phyloP scores from a whole-genome alignment of 2,888 invertebrate species.

The Dicroscelio sp. region DNA sequence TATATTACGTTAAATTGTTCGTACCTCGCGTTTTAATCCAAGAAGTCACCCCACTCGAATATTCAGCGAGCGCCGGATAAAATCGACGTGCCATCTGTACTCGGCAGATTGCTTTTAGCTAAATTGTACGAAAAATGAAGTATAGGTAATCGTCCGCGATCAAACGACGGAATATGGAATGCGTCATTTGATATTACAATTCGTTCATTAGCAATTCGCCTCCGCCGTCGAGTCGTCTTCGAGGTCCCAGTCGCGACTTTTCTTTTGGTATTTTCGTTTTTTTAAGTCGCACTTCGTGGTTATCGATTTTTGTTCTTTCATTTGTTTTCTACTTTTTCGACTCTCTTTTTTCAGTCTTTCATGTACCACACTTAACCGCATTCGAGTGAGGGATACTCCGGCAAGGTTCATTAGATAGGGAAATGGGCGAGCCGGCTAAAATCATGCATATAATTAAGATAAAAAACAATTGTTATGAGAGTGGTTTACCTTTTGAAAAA shows the following conservation, averaged over 20 bases:
- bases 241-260: neutral
- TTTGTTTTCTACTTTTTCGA: neutral
- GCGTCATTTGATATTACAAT: conserved; percentile 66
- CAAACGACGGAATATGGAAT: conserved; percentile 56
- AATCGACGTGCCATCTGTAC: conserved; percentile 66
- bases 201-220: conserved; percentile 65
- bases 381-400: neutral
- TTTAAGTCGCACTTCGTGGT: conserved; percentile 19
- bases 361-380: neutral
- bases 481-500: conserved; percentile 42
- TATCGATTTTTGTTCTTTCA: too few species aligned
- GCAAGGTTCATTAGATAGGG: conserved; percentile 51
- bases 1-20: conserved; percentile 75
- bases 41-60: conserved; percentile 53
- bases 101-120: conserved; percentile 67
- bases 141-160: conserved; percentile 61
- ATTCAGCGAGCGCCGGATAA: conserved; percentile 58
- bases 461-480: conserved; percentile 66
- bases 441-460: conserved; percentile 59
- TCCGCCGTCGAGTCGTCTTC: neutral
- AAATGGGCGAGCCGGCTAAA: conserved; percentile 21
- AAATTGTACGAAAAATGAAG: conserved; percentile 61
- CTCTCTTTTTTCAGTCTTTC: too few species aligned
- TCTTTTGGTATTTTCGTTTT: neutral
- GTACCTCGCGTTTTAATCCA: conserved; percentile 65